Base-by-base conservation (phyloP, 2,113 vertebrate genomes). In the Oreotrochilus melanogaster region DNA sequence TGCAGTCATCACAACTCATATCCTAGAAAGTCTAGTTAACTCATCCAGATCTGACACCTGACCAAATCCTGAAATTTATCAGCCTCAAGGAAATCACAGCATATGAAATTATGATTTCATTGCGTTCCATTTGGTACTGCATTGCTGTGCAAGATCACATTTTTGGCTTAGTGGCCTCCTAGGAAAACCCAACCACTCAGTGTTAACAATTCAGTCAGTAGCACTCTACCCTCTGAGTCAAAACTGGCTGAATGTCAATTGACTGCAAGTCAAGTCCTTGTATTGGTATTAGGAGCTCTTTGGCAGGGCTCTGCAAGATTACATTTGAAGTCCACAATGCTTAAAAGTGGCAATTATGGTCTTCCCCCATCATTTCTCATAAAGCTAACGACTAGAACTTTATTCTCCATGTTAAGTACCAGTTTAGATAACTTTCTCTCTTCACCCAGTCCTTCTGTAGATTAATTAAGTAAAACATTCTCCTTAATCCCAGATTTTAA, bases 231-330 rank as follows among this genome's bases (percentile, higher is more conserved):
- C 83, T 95, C 86, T 78, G 91, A 95, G 86, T 92, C 89, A 96
- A 96, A 95, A 93, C 83, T 91, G 89, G 94, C 83, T 75, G 31
- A 81, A 86, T 84, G 67, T 93, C 95, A 97, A 92, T 18, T 95
- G 83, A 94, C 75, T 92, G 62, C 67, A 88, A 88, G 72, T 95
- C 88, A 95, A 94, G 91, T 78, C 57, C 65, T 74, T 89, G 83
- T 86, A 86, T 45, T 88, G 78, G 93, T 88, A 90, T 86, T 89
- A 66, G 61, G 6, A 85, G 39, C 11, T 76, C n/a, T 89, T 74
- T 86, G 89, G 89, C 93, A 95, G 75, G 64, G 28, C 78, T 80
- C 48, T 83, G 64, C 62, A 91, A 66, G 35, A 92, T 74, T 81
- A 67, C 56, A 43, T 89, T 82, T 78, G 51, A 96, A 86, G 92